These are phyloP conservation scores for Hippocampus comes DNA, from an alignment of 2,113 vertebrate genomes.

Conservation along the genomic window DNA sequence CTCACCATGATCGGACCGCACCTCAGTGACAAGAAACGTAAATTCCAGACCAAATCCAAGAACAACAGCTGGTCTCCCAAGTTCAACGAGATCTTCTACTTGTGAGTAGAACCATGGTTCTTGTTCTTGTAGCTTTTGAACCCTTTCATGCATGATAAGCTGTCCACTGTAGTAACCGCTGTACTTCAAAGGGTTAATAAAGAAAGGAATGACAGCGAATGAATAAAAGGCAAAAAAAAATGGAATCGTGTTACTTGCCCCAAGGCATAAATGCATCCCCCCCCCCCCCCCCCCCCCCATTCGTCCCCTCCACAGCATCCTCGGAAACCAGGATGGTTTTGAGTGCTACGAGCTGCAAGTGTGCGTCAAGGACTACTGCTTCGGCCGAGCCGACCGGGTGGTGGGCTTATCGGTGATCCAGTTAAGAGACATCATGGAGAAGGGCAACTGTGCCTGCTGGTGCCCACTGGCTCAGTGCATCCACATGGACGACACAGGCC, in stretches of 20 bases:
- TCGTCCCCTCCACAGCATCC: constrained; percentile 68
- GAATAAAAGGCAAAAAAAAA: no score
- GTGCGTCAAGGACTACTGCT: constrained; percentile 98
- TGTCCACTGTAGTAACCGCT: no score
- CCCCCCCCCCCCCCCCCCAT: neutral
- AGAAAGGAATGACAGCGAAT: neutral
- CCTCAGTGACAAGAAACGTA: constrained; percentile 93
- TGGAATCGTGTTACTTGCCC: no score
- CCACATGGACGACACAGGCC: constrained; percentile 93
- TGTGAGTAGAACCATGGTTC: constrained; percentile 71
- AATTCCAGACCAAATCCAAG: constrained; percentile 97
- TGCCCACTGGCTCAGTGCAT: constrained; percentile 86
- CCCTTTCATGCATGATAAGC: no score
- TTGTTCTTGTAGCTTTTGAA: neutral
- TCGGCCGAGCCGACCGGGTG: constrained; percentile 90
- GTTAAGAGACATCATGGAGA: constrained; percentile 83
- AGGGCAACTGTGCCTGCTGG: constrained; percentile 93
- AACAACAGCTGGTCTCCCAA: constrained; percentile 99
- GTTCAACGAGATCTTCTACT: constrained; percentile 96
- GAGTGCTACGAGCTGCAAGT: constrained; percentile 95
- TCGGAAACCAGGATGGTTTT: constrained; percentile 89
- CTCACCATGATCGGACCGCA: constrained; percentile 93
- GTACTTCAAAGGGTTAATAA: neutral
- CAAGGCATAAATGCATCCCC: neutral
- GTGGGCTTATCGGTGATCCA: constrained; percentile 89